Conservation (phyloP, 2,113 vertebrate genomes). For the Grantiella picta region DNA sequence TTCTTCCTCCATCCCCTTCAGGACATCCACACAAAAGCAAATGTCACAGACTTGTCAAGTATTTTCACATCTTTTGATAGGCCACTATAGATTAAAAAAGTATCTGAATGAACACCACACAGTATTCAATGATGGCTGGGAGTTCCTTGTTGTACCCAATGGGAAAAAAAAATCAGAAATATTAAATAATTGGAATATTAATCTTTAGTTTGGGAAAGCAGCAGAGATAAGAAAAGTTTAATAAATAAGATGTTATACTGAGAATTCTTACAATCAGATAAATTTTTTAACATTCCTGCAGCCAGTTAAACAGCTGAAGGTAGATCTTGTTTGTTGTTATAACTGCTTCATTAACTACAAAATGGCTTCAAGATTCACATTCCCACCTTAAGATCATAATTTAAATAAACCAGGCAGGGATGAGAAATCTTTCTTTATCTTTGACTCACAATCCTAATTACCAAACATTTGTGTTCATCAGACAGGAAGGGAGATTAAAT, state of each 20-base stretch:
- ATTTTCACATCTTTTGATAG: not conserved
- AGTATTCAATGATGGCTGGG: not conserved
- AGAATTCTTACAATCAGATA: not conserved
- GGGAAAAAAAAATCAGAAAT: not conserved
- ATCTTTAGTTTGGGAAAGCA: not conserved
- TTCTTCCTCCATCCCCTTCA: not conserved
- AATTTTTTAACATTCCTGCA: not conserved
- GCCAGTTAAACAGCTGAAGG: conserved; percentile 5
- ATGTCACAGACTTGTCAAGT: not conserved
- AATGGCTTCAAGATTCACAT: conserved; percentile 14
- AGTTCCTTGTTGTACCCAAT: not conserved
- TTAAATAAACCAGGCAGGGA: conserved; percentile 7
- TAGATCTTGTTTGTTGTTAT: not conserved
- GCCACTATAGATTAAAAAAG: not conserved
- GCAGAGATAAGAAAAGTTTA: not conserved
- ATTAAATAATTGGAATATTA: not conserved
- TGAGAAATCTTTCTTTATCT: conserved; percentile 25
- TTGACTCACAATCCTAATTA: not conserved
- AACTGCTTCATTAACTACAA: conserved; percentile 34
- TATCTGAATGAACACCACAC: not conserved
- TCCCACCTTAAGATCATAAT: not conserved
- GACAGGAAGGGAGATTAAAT: not conserved
- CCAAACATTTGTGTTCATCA: not conserved
- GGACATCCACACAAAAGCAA: not conserved
- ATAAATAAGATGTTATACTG: not conserved